Base-by-base conservation (phyloP, 1,140 invertebrate genomes). In the Hycleus phaleratus region DNA sequence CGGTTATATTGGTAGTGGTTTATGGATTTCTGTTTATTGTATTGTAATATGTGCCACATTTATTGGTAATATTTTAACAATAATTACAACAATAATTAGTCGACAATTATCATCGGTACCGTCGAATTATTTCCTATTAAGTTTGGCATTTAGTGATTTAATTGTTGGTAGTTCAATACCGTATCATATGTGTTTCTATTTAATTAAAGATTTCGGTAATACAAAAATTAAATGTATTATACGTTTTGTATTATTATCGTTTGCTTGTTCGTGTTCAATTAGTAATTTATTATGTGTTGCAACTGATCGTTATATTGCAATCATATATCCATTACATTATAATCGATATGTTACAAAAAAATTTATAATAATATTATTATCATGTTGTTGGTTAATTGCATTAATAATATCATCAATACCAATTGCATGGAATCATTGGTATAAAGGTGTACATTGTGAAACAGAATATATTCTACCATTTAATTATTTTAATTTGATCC, bases 261-360 rank as follows among this genome's bases (percentile, higher is more conserved):
- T 85, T 58, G 83, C 83, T 53, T 87, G 85, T 68, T 80, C 82
- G 61, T 83, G 82, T 10, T 87, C 86, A 60, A 85, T 92, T 66
- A 83, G 85, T 70, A 92, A 89, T 59, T 80, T 93, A 45, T 86
- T 87, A 53, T 81, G 85, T 11, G 91, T 93, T 49, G 87, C 89
- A 10, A 76, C 90, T 24, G 90, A 92, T 73, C 81, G 90, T 48
- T 90, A 88, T 68, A 78, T 87, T 61, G 88, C 88, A 0, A 88
- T 92, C 52, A 79, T 91, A 5, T 82, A 90, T 73, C 88, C 90
- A 2, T 77, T 92, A 54, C 81, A 85, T 69, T 88, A 88, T 72
- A 79, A 79, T 69, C 76, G 80, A 59, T 81, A 81, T 65, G 82
- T 85, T 78, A 85, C 81, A 0, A 79, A 80, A 59, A 74, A 77